These are phyloP conservation scores for Lacerta viridis DNA, from an alignment of 2,797 vertebrate genomes.

Conservation along the genomic window DNA sequence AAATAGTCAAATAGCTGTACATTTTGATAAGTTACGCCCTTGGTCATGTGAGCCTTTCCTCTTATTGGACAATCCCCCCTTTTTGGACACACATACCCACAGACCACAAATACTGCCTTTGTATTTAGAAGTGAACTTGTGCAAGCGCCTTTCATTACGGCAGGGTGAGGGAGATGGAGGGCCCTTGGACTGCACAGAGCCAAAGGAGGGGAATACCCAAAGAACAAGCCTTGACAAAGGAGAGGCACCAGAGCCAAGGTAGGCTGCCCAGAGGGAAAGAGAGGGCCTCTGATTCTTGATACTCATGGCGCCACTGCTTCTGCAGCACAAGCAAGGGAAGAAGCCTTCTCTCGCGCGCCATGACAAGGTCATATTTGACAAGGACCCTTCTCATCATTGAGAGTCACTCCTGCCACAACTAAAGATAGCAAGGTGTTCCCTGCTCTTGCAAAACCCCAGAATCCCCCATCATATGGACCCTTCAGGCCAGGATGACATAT, in stretches of 20 bases:
- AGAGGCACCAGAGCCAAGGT: neutral
- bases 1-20: neutral
- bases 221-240: neutral
- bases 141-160: neutral
- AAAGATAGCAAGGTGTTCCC: neutral
- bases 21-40: neutral
- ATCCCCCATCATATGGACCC: neutral
- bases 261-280: neutral
- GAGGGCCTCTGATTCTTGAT: neutral
- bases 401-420: no score
- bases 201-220: neutral
- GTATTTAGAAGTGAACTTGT: neutral
- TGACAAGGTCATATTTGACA: no score
- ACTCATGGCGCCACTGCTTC: neutral
- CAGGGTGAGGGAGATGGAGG: neutral
- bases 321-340: neutral
- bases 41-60: neutral
- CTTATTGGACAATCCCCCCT: neutral
- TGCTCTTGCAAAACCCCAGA: neutral
- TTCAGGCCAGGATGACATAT: neutral
- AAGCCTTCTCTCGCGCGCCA: no score
- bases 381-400: no score
- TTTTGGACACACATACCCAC: neutral
- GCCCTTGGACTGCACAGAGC: neutral
- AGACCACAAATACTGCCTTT: neutral